These are phyloP conservation scores for Achatina immaculata DNA, from an alignment of 1,140 invertebrate genomes.

Conservation along the genomic window DNA sequence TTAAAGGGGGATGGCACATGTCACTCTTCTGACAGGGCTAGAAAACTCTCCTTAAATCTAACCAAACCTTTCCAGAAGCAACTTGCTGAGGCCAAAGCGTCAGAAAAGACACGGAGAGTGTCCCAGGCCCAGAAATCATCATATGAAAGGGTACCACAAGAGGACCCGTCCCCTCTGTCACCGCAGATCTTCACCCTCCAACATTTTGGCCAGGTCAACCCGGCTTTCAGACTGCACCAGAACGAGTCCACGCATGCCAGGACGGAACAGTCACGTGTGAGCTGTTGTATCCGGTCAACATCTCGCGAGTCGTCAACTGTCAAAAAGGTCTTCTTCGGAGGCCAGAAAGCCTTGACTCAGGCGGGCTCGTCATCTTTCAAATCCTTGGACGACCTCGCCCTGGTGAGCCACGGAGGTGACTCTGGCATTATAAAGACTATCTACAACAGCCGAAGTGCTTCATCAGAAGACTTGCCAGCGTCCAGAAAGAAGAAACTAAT, in stretches of 20 bases:
- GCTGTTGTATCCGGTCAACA: not conserved
- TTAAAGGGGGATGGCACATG: not conserved
- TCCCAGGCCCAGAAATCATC: conserved; percentile 28
- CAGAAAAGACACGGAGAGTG: not conserved
- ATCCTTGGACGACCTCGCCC: conserved; percentile 28
- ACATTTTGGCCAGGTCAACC: not conserved
- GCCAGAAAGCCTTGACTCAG: not conserved
- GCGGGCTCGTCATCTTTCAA: conserved; percentile 14
- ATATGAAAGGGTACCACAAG: conserved; percentile 27
- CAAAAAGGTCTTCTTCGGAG: conserved; percentile 17
- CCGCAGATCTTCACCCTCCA: conserved; percentile 15
- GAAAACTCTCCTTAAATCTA: conserved; percentile 18
- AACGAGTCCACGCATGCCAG: not conserved
- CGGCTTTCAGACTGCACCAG: not conserved
- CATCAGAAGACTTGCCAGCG: conserved; percentile 21
- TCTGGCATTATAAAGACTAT: not conserved
- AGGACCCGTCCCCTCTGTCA: conserved; percentile 23
- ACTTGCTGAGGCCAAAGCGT: not conserved
- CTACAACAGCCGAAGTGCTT: not conserved
- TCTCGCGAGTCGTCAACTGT: not conserved
- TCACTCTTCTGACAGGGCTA: conserved; percentile 4
- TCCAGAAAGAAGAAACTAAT: not conserved
- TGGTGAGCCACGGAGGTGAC: not conserved
- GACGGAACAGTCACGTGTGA: not conserved
- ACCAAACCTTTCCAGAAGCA: not conserved